Conservation (phyloP, 2,113 vertebrate species). For the Maccullochella peelii region DNA sequence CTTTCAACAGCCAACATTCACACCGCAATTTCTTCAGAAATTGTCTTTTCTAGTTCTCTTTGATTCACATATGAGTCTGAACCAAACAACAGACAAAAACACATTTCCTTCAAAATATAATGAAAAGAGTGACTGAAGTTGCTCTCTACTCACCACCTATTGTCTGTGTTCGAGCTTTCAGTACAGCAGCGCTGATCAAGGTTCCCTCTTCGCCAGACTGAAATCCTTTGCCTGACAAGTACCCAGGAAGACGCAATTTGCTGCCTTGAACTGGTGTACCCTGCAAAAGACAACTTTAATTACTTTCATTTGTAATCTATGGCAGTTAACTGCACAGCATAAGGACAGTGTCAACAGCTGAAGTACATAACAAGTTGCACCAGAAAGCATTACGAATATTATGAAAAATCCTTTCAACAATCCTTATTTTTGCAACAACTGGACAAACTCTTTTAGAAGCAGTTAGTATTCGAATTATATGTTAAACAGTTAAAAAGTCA, state of each 20-base stretch:
- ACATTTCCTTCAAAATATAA: not conserved
- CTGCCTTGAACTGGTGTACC: slow-evolving; percentile 94
- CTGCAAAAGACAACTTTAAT: slow-evolving; percentile 75
- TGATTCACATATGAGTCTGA: not conserved
- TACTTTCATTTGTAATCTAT: not conserved
- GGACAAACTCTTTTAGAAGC: not conserved
- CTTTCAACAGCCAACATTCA: too few relatives aligned
- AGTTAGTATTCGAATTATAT: slow-evolving; percentile 28
- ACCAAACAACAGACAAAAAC: not conserved
- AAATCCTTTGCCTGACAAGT: slow-evolving; percentile 96
- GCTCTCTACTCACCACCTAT: slow-evolving; percentile 83
- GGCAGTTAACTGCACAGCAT: not conserved
- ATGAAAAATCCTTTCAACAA: not conserved
- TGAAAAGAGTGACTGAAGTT: not conserved
- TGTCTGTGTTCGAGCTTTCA: slow-evolving; percentile 90
- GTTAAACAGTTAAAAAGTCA: slow-evolving; percentile 10
- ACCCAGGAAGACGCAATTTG: slow-evolving; percentile 95
- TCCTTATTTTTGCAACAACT: not conserved
- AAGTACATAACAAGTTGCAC: not conserved
- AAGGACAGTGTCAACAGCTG: not conserved
- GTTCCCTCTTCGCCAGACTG: slow-evolving; percentile 93
- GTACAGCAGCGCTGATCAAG: slow-evolving; percentile 90
- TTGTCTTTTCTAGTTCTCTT: too few relatives aligned
- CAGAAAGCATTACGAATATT: not conserved
- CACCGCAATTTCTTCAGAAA: too few relatives aligned